Evolutionary conservation across 2,113 vertebrate genomes (phyloP).

Genomic region (Perccottus glenii): DNA sequence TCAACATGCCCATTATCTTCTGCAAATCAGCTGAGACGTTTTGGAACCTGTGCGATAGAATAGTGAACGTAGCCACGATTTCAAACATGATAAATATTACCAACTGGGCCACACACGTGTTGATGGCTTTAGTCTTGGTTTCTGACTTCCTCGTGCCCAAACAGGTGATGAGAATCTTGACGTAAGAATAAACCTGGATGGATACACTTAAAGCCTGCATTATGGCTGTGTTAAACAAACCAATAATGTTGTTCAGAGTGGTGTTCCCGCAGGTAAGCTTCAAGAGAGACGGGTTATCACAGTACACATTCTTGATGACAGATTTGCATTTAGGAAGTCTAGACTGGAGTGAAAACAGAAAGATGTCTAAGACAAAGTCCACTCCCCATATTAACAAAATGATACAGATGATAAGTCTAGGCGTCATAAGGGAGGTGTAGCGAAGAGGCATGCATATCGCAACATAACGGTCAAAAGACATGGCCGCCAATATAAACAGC

Average conservation of each 20-base stretch:
- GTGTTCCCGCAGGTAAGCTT: constrained; percentile 73
- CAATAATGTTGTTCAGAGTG: constrained; percentile 67
- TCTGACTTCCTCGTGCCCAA: constrained; percentile 55
- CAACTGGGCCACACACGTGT: constrained; percentile 74
- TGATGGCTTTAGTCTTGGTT: constrained; percentile 69
- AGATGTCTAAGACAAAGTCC: constrained; percentile 61
- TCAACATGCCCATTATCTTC: constrained; percentile 77
- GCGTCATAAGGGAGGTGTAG: constrained; percentile 73
- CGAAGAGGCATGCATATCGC: constrained; percentile 78
- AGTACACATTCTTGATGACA: constrained; percentile 71
- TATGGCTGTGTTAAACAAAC: constrained; percentile 68
- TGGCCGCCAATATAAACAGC: constrained; percentile 76
- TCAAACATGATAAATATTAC: constrained; percentile 75
- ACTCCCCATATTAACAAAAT: constrained; percentile 69
- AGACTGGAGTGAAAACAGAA: constrained; percentile 69
- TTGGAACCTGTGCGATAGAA: constrained; percentile 74
- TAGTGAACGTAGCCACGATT: constrained; percentile 68
- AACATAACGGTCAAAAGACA: constrained; percentile 80
- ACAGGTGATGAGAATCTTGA: constrained; percentile 74
- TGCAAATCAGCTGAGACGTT: constrained; percentile 68
- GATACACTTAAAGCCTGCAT: constrained; percentile 70
- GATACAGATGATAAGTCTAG: constrained; percentile 47
- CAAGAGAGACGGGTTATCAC: constrained; percentile 77
- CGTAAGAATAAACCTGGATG: constrained; percentile 71
- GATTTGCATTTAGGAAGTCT: constrained; percentile 65